Evolutionary conservation across 2,113 vertebrate species (phyloP).

Genomic region (Aviceda subcristata): DNA sequence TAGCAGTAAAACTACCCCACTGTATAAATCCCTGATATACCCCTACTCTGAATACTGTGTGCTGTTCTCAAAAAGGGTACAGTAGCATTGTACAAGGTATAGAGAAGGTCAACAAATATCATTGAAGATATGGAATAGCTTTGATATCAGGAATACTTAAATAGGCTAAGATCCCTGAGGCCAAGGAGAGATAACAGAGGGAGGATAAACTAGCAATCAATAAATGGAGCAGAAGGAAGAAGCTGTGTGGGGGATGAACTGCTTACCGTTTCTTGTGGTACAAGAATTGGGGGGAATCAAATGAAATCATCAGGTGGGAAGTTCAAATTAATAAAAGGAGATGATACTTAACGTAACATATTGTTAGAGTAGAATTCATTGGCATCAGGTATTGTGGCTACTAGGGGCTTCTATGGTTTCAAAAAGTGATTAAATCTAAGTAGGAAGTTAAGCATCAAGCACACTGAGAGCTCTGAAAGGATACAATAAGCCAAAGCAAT

Average conservation of each 20-base stretch:
- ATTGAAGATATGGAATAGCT: neutral
- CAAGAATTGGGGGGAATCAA: neutral
- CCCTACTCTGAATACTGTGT: neutral
- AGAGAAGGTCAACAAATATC: neutral
- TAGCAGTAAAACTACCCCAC: neutral
- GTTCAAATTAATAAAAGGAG: neutral
- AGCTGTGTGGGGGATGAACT: neutral
- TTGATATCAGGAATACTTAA: neutral
- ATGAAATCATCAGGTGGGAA: neutral
- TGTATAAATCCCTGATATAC: neutral
- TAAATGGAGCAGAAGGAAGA: neutral
- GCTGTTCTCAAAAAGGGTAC: neutral
- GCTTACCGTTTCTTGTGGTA: neutral
- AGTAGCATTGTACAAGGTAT: neutral
- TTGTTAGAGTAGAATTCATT: neutral
- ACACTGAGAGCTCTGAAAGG: neutral
- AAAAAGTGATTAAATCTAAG: neutral
- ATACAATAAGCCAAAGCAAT: neutral
- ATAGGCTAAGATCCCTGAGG: neutral
- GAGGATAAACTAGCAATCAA: neutral
- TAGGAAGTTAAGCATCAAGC: neutral
- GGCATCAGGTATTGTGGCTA: neutral
- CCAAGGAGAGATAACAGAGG: neutral
- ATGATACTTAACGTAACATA: neutral
- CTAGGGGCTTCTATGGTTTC: neutral